Base-by-base conservation (phyloP, 2,888 invertebrate species). In the Cremastinae sp. region DNA sequence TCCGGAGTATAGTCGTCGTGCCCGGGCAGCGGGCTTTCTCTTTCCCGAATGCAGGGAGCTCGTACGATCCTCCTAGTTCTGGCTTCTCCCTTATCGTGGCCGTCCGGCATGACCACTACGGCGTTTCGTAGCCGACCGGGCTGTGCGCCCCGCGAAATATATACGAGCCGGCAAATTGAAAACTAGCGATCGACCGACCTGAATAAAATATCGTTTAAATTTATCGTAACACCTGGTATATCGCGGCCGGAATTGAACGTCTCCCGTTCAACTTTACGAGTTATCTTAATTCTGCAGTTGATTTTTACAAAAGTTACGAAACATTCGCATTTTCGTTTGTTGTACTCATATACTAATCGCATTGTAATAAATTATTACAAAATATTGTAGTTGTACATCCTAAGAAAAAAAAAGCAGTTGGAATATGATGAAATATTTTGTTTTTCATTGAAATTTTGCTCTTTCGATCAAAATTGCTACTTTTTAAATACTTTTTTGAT, bases 191-290 rank as follows among this genome's bases (percentile, higher is more conserved):
- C 87, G 87, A 84, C 80, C 87, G 84, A 87, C 85, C 84, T 89
- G 89, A 89, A 89, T 89, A 89, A 89, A 87, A 89, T 89, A 89
- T 89, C 86, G 86, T 81, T 85, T 85, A 87, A 89, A 89, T 89
- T 89, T 89, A 89, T 89, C 84, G 86, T 86, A 89, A 88, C 88
- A 89, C 88, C 88, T 87, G 88, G 83, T 87, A 87, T 86, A 87
- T 85, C 84, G 85, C 77, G 80, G 45, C 69, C 28, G 0, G 51
- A 51, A 51, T 12, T 10, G 45, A 5, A 28, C 10, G 45, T 45
- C 54, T 43, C 16, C 51, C 14, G 47, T 47, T n/a, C 43, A 49
- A 64, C 34, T 28, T 22, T 45, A 22, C 20, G 59, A 59, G 45
- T 20, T 18, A 18, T 14, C 18, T 56, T 16, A 14, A 45, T 18